These are phyloP conservation scores for Blastomussa wellsi DNA, from an alignment of 92 coral and sea anemone genomes.

Conservation along the genomic window DNA sequence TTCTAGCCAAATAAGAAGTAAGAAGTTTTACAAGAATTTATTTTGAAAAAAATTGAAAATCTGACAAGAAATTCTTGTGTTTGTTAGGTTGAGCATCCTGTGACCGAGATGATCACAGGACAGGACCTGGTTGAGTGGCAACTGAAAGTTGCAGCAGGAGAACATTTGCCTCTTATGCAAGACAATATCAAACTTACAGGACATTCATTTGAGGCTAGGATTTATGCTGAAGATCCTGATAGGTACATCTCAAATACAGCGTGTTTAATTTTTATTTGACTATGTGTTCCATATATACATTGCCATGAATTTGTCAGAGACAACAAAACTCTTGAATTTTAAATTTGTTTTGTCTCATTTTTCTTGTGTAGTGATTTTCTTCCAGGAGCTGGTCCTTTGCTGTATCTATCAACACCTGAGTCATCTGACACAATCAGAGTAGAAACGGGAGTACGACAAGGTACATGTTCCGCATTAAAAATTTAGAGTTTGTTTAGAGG, in stretches of 20 bases:
- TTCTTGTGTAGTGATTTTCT: slow-evolving; percentile 76
- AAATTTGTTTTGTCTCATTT: background rate
- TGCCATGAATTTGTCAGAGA: no score
- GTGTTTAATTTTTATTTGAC: no score
- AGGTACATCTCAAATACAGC: slow-evolving; percentile 68
- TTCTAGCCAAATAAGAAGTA: no score
- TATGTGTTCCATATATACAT: no score
- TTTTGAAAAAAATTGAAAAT: background rate
- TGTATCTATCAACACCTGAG: slow-evolving; percentile 84
- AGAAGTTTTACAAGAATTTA: no score
- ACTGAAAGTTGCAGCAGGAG: slow-evolving; percentile 92
- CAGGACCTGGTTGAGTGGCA: slow-evolving; percentile 98
- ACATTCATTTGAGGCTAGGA: slow-evolving; percentile 95
- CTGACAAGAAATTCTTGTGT: background rate
- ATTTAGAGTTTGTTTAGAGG: background rate
- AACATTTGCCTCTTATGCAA: slow-evolving; percentile 76
- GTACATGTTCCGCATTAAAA: slow-evolving; percentile 48
- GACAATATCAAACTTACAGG: slow-evolving; percentile 77
- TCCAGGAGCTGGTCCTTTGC: slow-evolving; percentile 99
- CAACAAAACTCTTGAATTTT: background rate
- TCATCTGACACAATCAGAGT: slow-evolving; percentile 82
- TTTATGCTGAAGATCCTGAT: slow-evolving; percentile 98
- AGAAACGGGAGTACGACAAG: slow-evolving; percentile 96
- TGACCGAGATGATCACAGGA: slow-evolving; percentile 95
- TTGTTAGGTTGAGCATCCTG: slow-evolving; percentile 71